A percentile compares a stretch with the other conserved stretches of the same genome.
phyloP scores from a whole-genome alignment of 2,113 vertebrate genomes.

The Daubentonia madagascariensis region DNA sequence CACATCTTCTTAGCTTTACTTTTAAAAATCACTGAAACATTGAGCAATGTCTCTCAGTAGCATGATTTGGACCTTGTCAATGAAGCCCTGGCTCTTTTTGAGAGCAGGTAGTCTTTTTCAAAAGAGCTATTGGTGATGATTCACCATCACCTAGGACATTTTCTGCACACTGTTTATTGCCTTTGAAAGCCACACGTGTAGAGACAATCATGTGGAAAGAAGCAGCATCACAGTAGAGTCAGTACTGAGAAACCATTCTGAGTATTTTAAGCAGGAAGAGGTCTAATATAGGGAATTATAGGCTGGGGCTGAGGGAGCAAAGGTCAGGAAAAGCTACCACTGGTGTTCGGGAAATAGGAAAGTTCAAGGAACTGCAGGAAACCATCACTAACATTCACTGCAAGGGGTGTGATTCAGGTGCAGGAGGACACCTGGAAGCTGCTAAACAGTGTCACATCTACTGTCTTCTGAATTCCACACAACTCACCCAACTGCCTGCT shows the following conservation, averaged over 20 bases:
- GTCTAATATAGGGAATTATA: neutral
- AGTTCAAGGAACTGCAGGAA: neutral
- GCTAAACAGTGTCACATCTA: accelerated
- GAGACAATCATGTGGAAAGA: neutral
- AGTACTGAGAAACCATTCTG: neutral
- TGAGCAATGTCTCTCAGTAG: neutral
- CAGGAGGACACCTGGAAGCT: neutral
- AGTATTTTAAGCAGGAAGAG: neutral
- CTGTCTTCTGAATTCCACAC: neutral
- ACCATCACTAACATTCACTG: accelerated
- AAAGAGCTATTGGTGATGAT: neutral
- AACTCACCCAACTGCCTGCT: neutral
- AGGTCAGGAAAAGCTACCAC: neutral
- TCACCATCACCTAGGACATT: neutral
- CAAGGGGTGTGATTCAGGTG: neutral
- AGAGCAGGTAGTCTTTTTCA: neutral
- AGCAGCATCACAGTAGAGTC: no score
- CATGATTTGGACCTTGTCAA: neutral
- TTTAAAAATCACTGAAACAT: neutral
- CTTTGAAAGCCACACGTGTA: neutral
- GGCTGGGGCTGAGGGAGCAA: neutral
- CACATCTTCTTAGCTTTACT: neutral
- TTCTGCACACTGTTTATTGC: neutral
- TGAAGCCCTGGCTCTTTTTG: neutral
- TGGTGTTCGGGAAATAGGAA: neutral